These are phyloP conservation scores for Tiphia femorata DNA, from an alignment of 2,888 invertebrate species.

Conservation along the genomic window DNA sequence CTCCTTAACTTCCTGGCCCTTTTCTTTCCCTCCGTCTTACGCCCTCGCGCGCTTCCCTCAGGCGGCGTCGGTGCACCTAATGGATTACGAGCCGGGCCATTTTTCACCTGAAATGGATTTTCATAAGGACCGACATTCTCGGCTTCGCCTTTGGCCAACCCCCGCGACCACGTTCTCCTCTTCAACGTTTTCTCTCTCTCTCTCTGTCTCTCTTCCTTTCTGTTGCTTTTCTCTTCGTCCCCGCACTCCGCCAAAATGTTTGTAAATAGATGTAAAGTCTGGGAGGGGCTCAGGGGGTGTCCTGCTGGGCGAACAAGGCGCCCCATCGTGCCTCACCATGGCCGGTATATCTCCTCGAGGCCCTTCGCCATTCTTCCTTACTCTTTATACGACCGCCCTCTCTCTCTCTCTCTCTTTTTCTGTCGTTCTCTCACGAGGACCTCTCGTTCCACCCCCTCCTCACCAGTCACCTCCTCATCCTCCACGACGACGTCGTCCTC, in stretches of 20 bases:
- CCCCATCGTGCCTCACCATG: slow-evolving; percentile 60
- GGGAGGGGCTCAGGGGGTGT: slow-evolving; percentile 53
- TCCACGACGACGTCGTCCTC: slow-evolving; percentile 35
- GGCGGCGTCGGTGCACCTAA: background rate
- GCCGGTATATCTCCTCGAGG: slow-evolving; percentile 45
- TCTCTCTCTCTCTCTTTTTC: slow-evolving; percentile 7
- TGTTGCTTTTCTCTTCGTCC: too few relatives aligned
- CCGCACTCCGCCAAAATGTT: slow-evolving; percentile 64
- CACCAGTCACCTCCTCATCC: slow-evolving; percentile 21
- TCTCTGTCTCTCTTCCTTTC: slow-evolving; percentile 37
- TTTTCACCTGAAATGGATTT: slow-evolving; percentile 60
- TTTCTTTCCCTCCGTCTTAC: background rate
- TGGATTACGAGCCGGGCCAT: slow-evolving; percentile 49
- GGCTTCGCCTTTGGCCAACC: slow-evolving; percentile 19
- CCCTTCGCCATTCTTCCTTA: slow-evolving; percentile 49
- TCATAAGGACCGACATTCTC: slow-evolving; percentile 46
- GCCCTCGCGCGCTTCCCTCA: background rate
- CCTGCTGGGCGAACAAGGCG: slow-evolving; percentile 63
- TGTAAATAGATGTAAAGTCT: slow-evolving; percentile 65
- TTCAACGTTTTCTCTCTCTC: slow-evolving; percentile 33
- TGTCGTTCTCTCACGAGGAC: slow-evolving; percentile 3
- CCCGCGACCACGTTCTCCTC: slow-evolving; percentile 28
- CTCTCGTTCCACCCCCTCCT: background rate
- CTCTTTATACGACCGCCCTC: slow-evolving; percentile 37
- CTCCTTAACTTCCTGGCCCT: slow-evolving; percentile 8